Percentiles rank a stretch among this genome's conserved stretches.
Evolutionary conservation across 2,113 vertebrate species (phyloP).

Genomic region (Haemorhous mexicanus): DNA sequence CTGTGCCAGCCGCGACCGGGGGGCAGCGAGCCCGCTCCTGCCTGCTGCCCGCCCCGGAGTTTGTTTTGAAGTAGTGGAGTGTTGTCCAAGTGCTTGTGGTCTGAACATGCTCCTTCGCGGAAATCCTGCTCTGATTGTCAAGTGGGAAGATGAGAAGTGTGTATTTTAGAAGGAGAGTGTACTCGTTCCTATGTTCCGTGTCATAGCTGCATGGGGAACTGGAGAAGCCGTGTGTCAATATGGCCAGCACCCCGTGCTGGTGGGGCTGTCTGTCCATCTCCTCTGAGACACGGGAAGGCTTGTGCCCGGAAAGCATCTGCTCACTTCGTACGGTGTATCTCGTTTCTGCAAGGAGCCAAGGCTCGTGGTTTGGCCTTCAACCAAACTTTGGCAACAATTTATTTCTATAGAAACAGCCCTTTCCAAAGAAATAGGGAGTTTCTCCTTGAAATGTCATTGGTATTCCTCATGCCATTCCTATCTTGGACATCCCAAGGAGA

Average conservation of each 20-base stretch:
- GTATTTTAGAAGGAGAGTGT: neutral
- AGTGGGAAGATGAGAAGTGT: neutral
- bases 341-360: neutral
- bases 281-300: rapidly evolving
- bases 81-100: neutral
- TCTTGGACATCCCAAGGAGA: neutral
- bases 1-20: neutral
- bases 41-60: neutral
- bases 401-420: neutral
- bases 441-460: constrained; percentile 62
- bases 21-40: neutral
- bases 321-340: neutral
- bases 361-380: neutral
- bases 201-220: rapidly evolving
- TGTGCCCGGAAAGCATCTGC: neutral
- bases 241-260: neutral
- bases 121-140: neutral
- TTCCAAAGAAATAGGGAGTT: neutral
- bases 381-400: neutral
- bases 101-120: neutral
- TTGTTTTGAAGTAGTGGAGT: neutral
- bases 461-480: neutral
- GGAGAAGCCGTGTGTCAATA: neutral
- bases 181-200: rapidly evolving
- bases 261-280: neutral